A percentile compares a stretch with the other conserved stretches of the same genome.
These are phyloP conservation scores for Macrochelys suwanniensis DNA, from an alignment of 2,797 vertebrate species.

Conservation along the genomic window DNA sequence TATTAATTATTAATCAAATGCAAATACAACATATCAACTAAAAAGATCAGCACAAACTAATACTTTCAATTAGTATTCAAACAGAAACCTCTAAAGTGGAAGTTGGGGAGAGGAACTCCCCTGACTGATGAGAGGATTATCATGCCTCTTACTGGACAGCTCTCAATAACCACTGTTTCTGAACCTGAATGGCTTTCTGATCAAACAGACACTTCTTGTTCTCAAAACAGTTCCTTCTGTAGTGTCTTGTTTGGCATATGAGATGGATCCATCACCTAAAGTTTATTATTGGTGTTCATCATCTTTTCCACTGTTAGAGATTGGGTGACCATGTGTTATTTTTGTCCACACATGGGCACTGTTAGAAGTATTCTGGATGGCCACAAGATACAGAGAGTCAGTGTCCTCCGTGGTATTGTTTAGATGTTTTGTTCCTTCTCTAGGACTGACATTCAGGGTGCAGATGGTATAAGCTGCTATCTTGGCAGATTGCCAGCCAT, in stretches of 20 bases:
- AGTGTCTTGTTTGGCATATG: background rate
- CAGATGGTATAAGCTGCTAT: background rate
- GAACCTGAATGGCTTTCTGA: conserved; percentile 58
- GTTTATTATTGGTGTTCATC: background rate
- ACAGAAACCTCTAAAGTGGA: background rate
- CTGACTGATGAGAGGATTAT: background rate
- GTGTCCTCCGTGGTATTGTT: background rate
- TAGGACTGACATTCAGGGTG: background rate
- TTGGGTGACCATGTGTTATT: background rate
- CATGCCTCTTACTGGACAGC: background rate
- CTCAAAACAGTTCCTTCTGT: conserved; percentile 21
- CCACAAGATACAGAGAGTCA: conserved; percentile 3
- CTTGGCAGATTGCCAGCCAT: background rate
- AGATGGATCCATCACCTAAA: background rate
- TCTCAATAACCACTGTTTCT: background rate
- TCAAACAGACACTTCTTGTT: conserved; percentile 58
- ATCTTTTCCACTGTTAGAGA: conserved; percentile 24
- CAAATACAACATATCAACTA: background rate
- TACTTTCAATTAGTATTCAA: background rate
- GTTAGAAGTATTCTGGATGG: background rate
- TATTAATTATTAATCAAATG: background rate
- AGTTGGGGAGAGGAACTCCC: background rate
- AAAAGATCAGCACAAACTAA: background rate
- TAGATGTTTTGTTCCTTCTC: background rate
- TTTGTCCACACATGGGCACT: conserved; percentile 1